Base-by-base conservation (phyloP, 1,140 invertebrate genomes). In the Papilio helenus region DNA sequence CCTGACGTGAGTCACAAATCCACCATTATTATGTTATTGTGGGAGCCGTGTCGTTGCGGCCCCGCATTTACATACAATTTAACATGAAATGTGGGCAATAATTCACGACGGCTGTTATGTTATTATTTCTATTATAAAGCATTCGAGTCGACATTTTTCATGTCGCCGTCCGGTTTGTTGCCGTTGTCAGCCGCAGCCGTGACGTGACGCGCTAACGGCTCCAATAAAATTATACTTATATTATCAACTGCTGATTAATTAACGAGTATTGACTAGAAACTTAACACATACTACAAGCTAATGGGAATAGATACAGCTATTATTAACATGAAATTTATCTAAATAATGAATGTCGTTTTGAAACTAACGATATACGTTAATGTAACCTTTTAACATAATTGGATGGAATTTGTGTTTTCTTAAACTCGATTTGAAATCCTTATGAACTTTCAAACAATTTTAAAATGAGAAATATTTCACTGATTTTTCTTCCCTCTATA, bases 21-120 rank as follows among this genome's bases (percentile, higher is more conserved):
- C 88, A 90, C 92, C 89, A 94, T 93, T 94, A 93, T 94, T 92
- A 93, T 93, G 91, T 93, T 94, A 94, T 94, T 94, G 93, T 93
- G 92, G 91, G 89, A 93, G 89, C 90, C 88, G 83, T 90, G 91
- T 90, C 89, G 88, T 83, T 84, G 89, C 86, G 89, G 87, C 88
- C 87, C 84, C 85, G 79, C 88, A 93, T 94, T 94, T 93, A 93
- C 93, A 94, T 94, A 93, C 91, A 91, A 92, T 93, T 93, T 94
- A 93, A 93, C 91, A 91, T 92, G 90, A 94, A 93, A 93, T 91
- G 92, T 91, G 90, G 90, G 85, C 91, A 93, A 93, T 93, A 93
- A 90, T 89, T 94, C 92, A 93, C 86, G 83, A 82, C 89, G 88
- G 85, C 87, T 90, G 90, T 92, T 89, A 82, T 88, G 88, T 92